phyloP scores from a whole-genome alignment of 2,888 invertebrate species.

The Adelognathus sp. region DNA sequence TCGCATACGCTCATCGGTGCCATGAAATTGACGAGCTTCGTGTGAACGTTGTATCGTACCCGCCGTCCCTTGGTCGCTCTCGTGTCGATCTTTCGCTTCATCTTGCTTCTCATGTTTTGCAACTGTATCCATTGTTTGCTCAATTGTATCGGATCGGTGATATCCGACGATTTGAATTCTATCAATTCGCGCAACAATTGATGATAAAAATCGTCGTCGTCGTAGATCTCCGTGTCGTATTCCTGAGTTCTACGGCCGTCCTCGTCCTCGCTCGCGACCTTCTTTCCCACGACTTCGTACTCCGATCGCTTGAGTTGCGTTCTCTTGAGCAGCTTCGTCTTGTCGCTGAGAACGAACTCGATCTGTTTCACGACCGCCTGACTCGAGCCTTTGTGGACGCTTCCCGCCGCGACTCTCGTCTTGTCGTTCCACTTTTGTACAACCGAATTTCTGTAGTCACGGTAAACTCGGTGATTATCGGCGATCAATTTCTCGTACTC shows the following conservation, averaged over 20 bases:
- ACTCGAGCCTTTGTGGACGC: slow-evolving; percentile 85
- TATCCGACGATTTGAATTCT: slow-evolving; percentile 92
- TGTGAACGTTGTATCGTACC: slow-evolving; percentile 92
- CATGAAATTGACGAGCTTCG: slow-evolving; percentile 95
- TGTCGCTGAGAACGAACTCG: slow-evolving; percentile 91
- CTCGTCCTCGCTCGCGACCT: slow-evolving; percentile 60
- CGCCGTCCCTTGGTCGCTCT: slow-evolving; percentile 97
- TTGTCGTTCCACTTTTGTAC: slow-evolving; percentile 98
- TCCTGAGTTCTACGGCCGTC: slow-evolving; percentile 82
- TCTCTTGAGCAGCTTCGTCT: slow-evolving; percentile 87
- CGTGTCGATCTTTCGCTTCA: slow-evolving; percentile 96
- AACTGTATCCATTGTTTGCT: slow-evolving; percentile 95
- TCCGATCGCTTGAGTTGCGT: slow-evolving; percentile 91
- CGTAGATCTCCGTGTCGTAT: slow-evolving; percentile 93
- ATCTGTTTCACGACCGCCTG: slow-evolving; percentile 90
- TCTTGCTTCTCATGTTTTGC: slow-evolving; percentile 94
- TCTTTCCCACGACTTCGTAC: slow-evolving; percentile 87
- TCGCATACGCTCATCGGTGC: slow-evolving; percentile 87
- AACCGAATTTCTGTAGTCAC: slow-evolving; percentile 88
- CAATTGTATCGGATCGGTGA: slow-evolving; percentile 92
- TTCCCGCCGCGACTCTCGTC: slow-evolving; percentile 88
- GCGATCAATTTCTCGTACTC: slow-evolving; percentile 85
- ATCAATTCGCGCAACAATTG: slow-evolving; percentile 95
- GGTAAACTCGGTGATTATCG: slow-evolving; percentile 84
- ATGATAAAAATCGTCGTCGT: slow-evolving; percentile 99